Evolutionary conservation across 2,113 vertebrate species (phyloP).

Genomic region (Corythornis madagascariensis): DNA sequence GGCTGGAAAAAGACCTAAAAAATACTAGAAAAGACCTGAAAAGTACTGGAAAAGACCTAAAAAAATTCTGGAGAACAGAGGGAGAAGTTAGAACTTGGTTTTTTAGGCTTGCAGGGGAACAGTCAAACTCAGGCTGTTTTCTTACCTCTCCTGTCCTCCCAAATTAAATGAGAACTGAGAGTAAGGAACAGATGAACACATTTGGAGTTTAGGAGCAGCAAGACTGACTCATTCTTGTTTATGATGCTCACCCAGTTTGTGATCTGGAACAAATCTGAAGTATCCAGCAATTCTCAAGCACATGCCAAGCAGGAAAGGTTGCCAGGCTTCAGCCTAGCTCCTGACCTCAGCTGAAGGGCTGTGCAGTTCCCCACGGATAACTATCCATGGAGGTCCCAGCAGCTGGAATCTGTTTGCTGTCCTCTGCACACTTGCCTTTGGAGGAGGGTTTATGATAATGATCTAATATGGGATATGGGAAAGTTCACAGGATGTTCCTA

Average conservation of each 20-base stretch:
- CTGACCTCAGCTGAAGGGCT: neutral
- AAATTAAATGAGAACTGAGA: constrained; percentile 2
- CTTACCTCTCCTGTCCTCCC: neutral
- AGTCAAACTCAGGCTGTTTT: neutral
- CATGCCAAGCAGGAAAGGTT: neutral
- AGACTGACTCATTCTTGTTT: neutral
- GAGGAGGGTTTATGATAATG: neutral
- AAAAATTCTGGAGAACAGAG: neutral
- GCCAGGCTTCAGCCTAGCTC: constrained; percentile 6
- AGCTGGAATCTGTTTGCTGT: neutral
- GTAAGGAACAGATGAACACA: neutral
- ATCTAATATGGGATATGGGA: neutral
- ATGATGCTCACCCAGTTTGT: neutral
- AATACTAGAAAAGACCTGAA: no score
- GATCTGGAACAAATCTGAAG: neutral
- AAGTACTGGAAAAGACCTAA: neutral
- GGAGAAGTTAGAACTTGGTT: neutral
- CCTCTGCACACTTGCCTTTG: neutral
- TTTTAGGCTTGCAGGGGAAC: neutral
- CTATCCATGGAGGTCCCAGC: neutral
- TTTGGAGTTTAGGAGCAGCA: neutral
- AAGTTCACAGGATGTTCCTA: neutral
- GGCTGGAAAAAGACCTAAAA: no score
- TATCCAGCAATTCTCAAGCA: neutral
- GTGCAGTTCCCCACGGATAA: constrained; percentile 3